Percentiles rank a stretch among this genome's conserved stretches.
Conservation (phyloP, 2,113 vertebrate species). For the Pterocles burchelli region DNA sequence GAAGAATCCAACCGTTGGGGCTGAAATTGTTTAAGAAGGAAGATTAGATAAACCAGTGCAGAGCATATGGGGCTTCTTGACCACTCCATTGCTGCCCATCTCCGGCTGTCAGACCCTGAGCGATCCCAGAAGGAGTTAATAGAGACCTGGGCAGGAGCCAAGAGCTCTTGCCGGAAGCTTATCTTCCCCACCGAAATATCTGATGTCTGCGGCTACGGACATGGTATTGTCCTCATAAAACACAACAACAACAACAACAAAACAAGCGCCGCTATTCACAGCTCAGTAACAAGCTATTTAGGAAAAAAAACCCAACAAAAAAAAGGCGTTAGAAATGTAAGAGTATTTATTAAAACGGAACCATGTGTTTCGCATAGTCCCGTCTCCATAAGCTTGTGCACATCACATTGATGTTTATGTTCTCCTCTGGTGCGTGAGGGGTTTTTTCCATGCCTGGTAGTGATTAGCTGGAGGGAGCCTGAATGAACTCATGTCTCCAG, state of each 20-base stretch:
- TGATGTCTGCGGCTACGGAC: slow-evolving; percentile 32
- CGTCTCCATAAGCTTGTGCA: slow-evolving; percentile 37
- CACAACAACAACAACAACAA: slow-evolving; percentile 21
- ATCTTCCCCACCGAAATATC: neutral
- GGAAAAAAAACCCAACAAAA: too few species aligned
- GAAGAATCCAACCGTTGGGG: neutral
- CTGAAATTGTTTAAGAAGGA: neutral
- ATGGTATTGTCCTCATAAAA: slow-evolving; percentile 39
- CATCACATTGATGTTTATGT: slow-evolving; percentile 64
- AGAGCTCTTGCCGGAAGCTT: slow-evolving; percentile 37
- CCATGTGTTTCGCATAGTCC: slow-evolving; percentile 58
- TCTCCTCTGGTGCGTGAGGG: slow-evolving; percentile 57
- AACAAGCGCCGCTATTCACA: slow-evolving; percentile 22
- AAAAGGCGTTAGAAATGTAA: neutral
- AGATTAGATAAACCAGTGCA: slow-evolving; percentile 44
- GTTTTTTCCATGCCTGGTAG: slow-evolving; percentile 56
- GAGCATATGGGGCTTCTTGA: slow-evolving; percentile 28
- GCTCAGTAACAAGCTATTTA: neutral
- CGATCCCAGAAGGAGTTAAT: slow-evolving; percentile 47
- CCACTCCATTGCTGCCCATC: neutral
- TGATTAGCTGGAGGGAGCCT: slow-evolving; percentile 35
- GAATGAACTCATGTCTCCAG: slow-evolving; percentile 64
- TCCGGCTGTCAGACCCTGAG: neutral
- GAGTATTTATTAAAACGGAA: slow-evolving; percentile 47
- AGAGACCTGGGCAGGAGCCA: slow-evolving; percentile 9